A percentile compares a stretch with the other conserved stretches of the same genome.
Conservation (phyloP, 92 coral and sea anemone species). For the Anthopleura xanthogrammica region DNA sequence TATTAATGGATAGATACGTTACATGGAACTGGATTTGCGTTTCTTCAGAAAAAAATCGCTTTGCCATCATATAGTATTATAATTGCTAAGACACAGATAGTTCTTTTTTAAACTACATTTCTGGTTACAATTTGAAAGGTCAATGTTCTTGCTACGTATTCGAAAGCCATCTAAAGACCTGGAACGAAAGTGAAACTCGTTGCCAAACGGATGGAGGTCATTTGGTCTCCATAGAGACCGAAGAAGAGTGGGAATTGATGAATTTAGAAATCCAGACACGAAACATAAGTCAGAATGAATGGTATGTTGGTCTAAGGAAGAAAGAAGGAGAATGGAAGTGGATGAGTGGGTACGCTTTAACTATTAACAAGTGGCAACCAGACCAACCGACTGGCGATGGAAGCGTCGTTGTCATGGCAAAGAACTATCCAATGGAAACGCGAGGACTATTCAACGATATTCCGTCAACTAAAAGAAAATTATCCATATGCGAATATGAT, state of each 20-base stretch:
- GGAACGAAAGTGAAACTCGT: not conserved
- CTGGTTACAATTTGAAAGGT: too few relatives aligned
- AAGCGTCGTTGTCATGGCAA: not conserved
- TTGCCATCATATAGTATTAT: too few relatives aligned
- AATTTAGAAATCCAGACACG: constrained; percentile 33
- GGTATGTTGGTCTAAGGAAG: constrained; percentile 40
- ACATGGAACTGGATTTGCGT: too few relatives aligned
- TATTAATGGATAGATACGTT: too few relatives aligned
- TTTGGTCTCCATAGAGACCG: constrained; percentile 52
- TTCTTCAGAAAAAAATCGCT: too few relatives aligned
- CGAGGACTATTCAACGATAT: not conserved
- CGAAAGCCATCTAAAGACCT: not conserved
- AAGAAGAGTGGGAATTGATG: constrained; percentile 39
- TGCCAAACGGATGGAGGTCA: constrained; percentile 35
- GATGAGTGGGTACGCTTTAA: not conserved
- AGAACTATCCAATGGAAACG: not conserved
- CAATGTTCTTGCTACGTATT: not conserved
- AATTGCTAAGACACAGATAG: too few relatives aligned
- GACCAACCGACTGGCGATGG: not conserved
- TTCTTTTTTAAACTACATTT: too few relatives aligned
- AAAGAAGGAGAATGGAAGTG: not conserved
- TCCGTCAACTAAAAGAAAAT: not conserved
- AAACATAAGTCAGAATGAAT: constrained; percentile 23
- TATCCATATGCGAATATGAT: not conserved
- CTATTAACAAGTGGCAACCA: not conserved